Base-by-base conservation (phyloP, 2,113 vertebrate species). In the Symphodus melops region DNA sequence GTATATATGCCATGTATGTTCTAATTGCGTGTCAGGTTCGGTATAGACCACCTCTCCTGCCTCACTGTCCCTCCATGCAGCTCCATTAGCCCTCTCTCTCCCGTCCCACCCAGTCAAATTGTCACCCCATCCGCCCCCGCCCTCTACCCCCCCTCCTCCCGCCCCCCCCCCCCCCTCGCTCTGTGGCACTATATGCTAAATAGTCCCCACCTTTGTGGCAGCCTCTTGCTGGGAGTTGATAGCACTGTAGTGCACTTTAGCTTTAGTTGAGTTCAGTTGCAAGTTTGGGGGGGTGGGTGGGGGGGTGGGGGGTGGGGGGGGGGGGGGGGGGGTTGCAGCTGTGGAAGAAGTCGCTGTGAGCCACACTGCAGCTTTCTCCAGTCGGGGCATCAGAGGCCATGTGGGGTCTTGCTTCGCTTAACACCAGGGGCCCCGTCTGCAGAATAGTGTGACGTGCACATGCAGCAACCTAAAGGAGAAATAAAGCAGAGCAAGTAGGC, bases 21-120 rank as follows among this genome's bases (percentile, higher is more conserved):
- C 51, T 84, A 88, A 85, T 84, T 88, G 78, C 9, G 41, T 87
- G 83, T 86, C 83, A 86, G 39, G 75, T 85, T 83, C 33, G 1
- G 69, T 72, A 57, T 73, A 61, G 84, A 60, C 68, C 63, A 49
- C 66, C 60, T 77, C 68, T 71, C 48, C 77, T 86, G 77, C 71
- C 83, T 83, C 42, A 73, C 58, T 77, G 77, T 61, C 82, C 84
- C 72, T 72, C 54, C 49, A 44, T 58, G 70, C 64, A 54, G 39
- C 53, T 79, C 62, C 55, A 85, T 90, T 80, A 79, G 61, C 33
- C 28, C 56, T 57, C 41, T 62, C 13, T 51, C 49, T 57, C 72
- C 57, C 10, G 7, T 73, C 71, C 82, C 75, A 74, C 71, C 65
- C 41, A 81, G 51, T 88, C 74, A 85, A 65, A 81, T 69, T 80